These are phyloP conservation scores for Drosophila repletoides DNA, from an alignment of 1,140 invertebrate species.

Conservation along the genomic window DNA sequence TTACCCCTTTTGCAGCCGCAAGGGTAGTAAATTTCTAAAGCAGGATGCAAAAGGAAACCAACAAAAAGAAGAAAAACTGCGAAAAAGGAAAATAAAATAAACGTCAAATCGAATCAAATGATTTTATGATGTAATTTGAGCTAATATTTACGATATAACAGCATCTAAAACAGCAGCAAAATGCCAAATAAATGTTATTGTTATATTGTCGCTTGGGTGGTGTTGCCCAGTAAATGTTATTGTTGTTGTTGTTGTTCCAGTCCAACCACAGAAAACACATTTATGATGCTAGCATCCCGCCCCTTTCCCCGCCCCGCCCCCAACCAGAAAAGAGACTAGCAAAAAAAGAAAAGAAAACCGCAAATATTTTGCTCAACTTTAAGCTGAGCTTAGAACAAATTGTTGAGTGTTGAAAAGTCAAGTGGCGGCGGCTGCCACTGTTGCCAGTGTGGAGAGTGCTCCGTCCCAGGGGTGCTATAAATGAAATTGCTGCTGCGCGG, in stretches of 20 bases:
- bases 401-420: conserved; percentile 68
- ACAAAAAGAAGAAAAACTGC: conserved; percentile 9
- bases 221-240: conserved; percentile 11
- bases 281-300: conserved; percentile 61
- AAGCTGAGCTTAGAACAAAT: conserved; percentile 49
- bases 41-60: conserved; percentile 19
- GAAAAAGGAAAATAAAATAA: conserved; percentile 64
- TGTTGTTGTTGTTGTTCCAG: conserved; percentile 14
- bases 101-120: conserved; percentile 82
- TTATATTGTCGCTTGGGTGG: conserved; percentile 81
- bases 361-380: conserved; percentile 55
- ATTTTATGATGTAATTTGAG: conserved; percentile 82
- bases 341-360: conserved; percentile 39
- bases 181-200: conserved; percentile 82
- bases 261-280: conserved; percentile 35
- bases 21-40: conserved; percentile 36
- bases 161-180: conserved; percentile 81
- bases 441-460: too few species aligned
- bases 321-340: background rate
- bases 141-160: conserved; percentile 82
- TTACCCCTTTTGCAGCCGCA: conserved; percentile 24
- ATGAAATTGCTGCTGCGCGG: conserved; percentile 60
- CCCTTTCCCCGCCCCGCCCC: background rate
- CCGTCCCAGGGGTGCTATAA: conserved; percentile 57
- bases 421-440: conserved; percentile 35